Evolutionary conservation across 2,888 invertebrate genomes (phyloP).

Genomic region (Cephalotes varians): DNA sequence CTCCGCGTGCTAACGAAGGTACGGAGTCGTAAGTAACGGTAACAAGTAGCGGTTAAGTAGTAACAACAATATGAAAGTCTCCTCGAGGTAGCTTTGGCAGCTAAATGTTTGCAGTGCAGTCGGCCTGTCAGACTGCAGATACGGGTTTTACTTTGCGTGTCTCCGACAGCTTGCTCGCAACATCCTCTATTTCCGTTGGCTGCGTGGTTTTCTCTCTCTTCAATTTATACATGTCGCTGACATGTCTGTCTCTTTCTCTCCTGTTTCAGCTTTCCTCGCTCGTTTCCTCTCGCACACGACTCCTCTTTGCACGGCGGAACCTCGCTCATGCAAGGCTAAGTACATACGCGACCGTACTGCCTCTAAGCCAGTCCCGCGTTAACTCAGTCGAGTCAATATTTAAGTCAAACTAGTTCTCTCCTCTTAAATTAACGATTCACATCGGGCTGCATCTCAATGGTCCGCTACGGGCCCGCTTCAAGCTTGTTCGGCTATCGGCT

Average conservation of each 20-base stretch:
- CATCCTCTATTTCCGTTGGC: conserved; percentile 24
- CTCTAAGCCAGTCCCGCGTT: conserved; percentile 63
- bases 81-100: conserved; percentile 41
- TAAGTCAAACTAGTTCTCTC: conserved; percentile 71
- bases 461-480: conserved; percentile 57
- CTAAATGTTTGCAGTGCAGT: conserved; percentile 63
- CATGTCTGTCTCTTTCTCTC: conserved; percentile 31
- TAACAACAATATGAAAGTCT: conserved; percentile 71
- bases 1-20: conserved; percentile 64
- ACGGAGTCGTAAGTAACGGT: conserved; percentile 70
- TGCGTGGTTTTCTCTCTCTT: conserved; percentile 21
- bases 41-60: conserved; percentile 73
- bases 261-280: background rate
- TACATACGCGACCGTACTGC: conserved; percentile 70
- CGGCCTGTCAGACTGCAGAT: conserved; percentile 60
- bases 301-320: conserved; percentile 62
- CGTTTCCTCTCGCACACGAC: conserved; percentile 8
- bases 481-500: conserved; percentile 51
- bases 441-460: conserved; percentile 67
- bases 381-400: conserved; percentile 74
- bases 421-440: conserved; percentile 76
- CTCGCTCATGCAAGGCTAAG: conserved; percentile 65
- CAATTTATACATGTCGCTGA: conserved; percentile 2
- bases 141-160: conserved; percentile 46
- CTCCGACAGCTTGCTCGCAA: conserved; percentile 34